Conservation (phyloP, 2,888 invertebrate genomes). For the Drosophila borborema region DNA sequence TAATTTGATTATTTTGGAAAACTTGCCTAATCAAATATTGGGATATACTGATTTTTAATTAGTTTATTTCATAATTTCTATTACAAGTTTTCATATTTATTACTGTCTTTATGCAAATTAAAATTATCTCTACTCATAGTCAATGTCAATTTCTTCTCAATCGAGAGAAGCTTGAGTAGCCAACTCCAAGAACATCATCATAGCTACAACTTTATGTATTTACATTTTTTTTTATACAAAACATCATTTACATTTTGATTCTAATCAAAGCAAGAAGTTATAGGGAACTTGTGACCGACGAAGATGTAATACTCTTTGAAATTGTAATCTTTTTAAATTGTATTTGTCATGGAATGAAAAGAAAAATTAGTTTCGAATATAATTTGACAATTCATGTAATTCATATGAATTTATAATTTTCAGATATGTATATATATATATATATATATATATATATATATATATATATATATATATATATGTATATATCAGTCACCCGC, state of each 20-base stretch:
- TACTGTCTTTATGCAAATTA: conserved; percentile 24
- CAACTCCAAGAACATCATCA: conserved; percentile 16
- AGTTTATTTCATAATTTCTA: conserved; percentile 16
- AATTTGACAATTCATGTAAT: background rate
- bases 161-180: conserved; percentile 5
- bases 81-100: conserved; percentile 14
- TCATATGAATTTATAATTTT: background rate
- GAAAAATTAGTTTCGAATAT: background rate
- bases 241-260: conserved; percentile 31
- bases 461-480: no score
- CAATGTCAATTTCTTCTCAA: background rate
- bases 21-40: conserved; percentile 16
- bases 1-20: conserved; percentile 1
- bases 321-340: no score
- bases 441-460: no score
- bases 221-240: background rate
- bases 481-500: background rate
- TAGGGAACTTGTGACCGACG: background rate
- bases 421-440: background rate
- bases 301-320: conserved; percentile 1
- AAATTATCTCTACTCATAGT: conserved; percentile 8
- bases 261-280: conserved; percentile 10
- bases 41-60: conserved; percentile 27
- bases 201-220: background rate
- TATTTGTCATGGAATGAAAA: no score